These are phyloP conservation scores for Dryococelus australis DNA, from an alignment of 2,888 invertebrate species.

Conservation along the genomic window DNA sequence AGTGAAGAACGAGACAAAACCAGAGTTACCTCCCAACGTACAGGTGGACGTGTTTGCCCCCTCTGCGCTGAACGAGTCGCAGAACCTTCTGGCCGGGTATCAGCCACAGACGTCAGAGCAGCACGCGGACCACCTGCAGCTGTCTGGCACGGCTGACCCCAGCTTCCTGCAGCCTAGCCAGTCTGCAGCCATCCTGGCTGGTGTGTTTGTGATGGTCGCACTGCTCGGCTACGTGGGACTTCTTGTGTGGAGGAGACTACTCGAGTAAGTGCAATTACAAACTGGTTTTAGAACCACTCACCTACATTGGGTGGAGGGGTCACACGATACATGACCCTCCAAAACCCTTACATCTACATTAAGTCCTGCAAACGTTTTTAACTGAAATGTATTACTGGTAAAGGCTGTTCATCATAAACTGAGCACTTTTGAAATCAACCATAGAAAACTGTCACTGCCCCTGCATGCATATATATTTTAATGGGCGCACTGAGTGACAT, in stretches of 20 bases:
- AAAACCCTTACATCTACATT: no score
- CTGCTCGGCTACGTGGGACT: slow-evolving; percentile 57
- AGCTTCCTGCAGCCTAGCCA: slow-evolving; percentile 43
- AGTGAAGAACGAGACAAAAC: neutral
- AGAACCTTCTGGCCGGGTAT: neutral
- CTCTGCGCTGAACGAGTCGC: neutral
- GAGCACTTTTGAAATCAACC: no score
- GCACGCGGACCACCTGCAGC: slow-evolving; percentile 34
- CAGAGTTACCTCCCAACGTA: neutral
- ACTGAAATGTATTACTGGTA: no score
- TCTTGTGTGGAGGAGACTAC: slow-evolving; percentile 58
- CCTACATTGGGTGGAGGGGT: neutral
- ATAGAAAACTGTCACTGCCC: no score
- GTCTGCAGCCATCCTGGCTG: slow-evolving; percentile 44
- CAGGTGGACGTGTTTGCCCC: neutral
- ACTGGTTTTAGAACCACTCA: slow-evolving; percentile 29
- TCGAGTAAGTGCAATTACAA: slow-evolving; percentile 56
- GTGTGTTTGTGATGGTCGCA: slow-evolving; percentile 54
- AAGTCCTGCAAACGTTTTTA: no score
- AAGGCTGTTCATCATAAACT: no score
- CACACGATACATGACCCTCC: no score
- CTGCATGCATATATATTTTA: no score
- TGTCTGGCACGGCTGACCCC: slow-evolving; percentile 29
- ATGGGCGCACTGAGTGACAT: no score
- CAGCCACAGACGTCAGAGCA: slow-evolving; percentile 12